Conservation (phyloP, 2,113 vertebrate species). For the Oncorhynchus clarkii region DNA sequence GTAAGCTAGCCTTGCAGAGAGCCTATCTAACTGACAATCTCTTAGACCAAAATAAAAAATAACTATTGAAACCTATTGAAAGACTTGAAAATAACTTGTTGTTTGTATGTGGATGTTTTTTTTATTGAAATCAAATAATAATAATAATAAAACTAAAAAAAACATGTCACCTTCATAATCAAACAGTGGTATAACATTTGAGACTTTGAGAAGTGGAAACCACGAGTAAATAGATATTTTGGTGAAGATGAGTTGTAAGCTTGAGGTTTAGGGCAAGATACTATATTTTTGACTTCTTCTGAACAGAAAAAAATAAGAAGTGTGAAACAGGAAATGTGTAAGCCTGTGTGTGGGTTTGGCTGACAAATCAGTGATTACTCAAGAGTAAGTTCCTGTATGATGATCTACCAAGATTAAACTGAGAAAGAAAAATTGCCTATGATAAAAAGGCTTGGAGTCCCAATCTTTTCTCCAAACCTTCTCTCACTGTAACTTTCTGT, state of each 20-base stretch:
- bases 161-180: background rate
- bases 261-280: background rate
- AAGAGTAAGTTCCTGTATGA: background rate
- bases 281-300: too few relatives aligned
- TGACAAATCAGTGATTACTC: background rate
- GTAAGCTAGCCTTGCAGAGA: too few relatives aligned
- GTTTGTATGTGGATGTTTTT: too few relatives aligned
- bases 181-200: too few relatives aligned
- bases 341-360: background rate
- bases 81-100: too few relatives aligned
- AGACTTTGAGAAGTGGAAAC: background rate
- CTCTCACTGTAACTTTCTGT: background rate
- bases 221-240: too few relatives aligned
- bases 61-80: too few relatives aligned
- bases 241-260: background rate
- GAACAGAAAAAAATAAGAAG: background rate
- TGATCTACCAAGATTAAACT: background rate
- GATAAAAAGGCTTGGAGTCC: background rate
- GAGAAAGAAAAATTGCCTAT: background rate
- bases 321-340: constrained; percentile 2
- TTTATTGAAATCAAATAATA: too few relatives aligned
- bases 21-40: too few relatives aligned
- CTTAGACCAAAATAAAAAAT: too few relatives aligned
- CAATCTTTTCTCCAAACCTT: background rate
- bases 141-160: too few relatives aligned